Evolutionary conservation across 2,113 vertebrate genomes (phyloP), one percentile per base, ranked within the genome.

Genomic region (Gopherus flavomarginatus): DNA sequence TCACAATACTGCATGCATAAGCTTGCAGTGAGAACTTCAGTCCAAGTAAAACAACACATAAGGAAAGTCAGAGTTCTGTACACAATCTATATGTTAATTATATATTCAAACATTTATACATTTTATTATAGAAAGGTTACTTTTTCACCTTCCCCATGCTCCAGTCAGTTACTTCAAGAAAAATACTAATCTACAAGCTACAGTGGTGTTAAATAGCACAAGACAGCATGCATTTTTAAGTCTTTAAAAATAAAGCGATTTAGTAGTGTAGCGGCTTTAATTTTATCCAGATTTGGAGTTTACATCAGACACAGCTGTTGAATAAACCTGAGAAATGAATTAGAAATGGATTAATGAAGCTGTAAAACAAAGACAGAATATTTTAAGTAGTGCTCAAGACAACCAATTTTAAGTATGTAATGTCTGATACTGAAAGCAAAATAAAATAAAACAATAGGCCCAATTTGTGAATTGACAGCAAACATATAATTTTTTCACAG

Each of bases 261-360:
- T 94, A 96, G 84, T 89, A 72, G 69, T 95, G 86, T 94, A 92
- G 91, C 88, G 88, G 92, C 95, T 96, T 96, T 97, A 88, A 96
- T 97, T 97, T 97, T 93, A 96, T 95, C 93, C 95, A 91, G 96
- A 97, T 96, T 96, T 97, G 95, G 93, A 96, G 95, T 96, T 96
- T 97, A 89, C 92, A 96, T 97, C 92, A 50, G 91, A 85, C 95
- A 90, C 95, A 98, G 97, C 91, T 97, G 97, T 96, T 97, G 94
- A 96, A 54, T 96, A 97, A 97, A 97, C 96, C 97, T 97, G 93
- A 91, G 96, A 97, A 97, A 96, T 97, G 95, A 98, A 97, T 96
- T 97, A 97, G 96, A 93, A 97, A 96, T 93, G 95, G 96, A 97
- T 98, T 97, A 96, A 97, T 96, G 96, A 97, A 97, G 82, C 92